These are phyloP conservation scores for Cartodere bifasciata DNA, from an alignment of 2,888 invertebrate species.

Conservation along the genomic window DNA sequence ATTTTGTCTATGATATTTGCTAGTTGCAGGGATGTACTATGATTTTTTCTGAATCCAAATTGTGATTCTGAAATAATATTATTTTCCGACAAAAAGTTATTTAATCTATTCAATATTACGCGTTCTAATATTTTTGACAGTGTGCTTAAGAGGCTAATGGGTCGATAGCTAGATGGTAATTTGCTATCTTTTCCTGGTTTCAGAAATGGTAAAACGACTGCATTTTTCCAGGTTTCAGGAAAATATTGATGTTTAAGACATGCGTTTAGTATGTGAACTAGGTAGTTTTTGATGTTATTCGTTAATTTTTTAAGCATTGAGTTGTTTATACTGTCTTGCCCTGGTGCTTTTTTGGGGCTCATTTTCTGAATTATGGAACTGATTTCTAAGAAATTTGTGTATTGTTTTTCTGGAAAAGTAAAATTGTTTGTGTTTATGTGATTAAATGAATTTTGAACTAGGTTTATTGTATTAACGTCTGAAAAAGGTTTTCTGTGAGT, in stretches of 20 bases:
- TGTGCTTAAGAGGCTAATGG: slow-evolving; percentile 18
- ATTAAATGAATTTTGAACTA: neutral
- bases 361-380: neutral
- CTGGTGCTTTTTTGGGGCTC: slow-evolving; percentile 7
- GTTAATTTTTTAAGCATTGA: slow-evolving; percentile 7
- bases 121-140: slow-evolving; percentile 19
- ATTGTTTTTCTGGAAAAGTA: neutral
- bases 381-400: too few species aligned
- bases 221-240: slow-evolving; percentile 16
- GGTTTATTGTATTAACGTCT: neutral
- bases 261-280: slow-evolving; percentile 9
- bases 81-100: slow-evolving; percentile 1
- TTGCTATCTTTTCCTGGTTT: slow-evolving; percentile 18
- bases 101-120: slow-evolving; percentile 12
- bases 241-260: slow-evolving; percentile 9
- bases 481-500: too few species aligned
- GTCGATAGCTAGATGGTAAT: slow-evolving; percentile 16
- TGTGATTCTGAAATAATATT: slow-evolving; percentile 14
- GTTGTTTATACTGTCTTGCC: slow-evolving; percentile 7
- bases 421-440: too few species aligned
- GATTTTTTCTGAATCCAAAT: slow-evolving; percentile 21
- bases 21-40: slow-evolving; percentile 21
- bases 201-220: slow-evolving; percentile 16
- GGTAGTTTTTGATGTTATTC: slow-evolving; percentile 5
- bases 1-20: slow-evolving; percentile 16